These are phyloP conservation scores for Heterohyrax brucei DNA, from an alignment of 2,797 vertebrate genomes.

Conservation along the genomic window DNA sequence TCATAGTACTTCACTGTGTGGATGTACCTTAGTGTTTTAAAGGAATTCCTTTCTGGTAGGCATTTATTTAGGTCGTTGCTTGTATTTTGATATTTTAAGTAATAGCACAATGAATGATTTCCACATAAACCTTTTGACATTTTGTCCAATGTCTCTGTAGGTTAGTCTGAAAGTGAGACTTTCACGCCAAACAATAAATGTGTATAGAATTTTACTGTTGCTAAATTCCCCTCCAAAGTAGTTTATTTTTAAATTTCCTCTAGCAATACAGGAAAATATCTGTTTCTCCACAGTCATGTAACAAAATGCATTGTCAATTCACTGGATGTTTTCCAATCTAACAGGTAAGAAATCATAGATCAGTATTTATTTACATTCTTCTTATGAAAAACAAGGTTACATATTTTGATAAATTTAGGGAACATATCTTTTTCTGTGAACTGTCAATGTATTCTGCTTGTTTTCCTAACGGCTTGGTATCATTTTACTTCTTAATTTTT, in stretches of 20 bases:
- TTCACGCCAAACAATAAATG: not conserved
- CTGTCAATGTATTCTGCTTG: not conserved
- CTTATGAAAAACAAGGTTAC: not conserved
- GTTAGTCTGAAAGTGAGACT: not conserved
- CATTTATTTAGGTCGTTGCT: not conserved
- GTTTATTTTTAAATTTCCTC: not conserved
- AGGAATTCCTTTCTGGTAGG: not conserved
- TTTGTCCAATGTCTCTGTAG: not conserved
- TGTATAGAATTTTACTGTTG: not conserved
- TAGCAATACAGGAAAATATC: not conserved
- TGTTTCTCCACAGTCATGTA: not conserved
- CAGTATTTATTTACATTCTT: not conserved
- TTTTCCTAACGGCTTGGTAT: not conserved
- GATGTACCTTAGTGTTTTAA: not conserved
- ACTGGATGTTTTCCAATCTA: not conserved
- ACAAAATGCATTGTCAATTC: not conserved
- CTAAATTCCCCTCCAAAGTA: not conserved
- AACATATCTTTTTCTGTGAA: not conserved
- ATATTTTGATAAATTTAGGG: not conserved
- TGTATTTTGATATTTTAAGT: not conserved
- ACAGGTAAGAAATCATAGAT: not conserved
- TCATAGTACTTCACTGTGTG: not conserved
- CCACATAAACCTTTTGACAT: not conserved
- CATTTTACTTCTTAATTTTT: not conserved
- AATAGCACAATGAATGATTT: not conserved